Base-by-base conservation (phyloP, 2,888 invertebrate species). In the Acrobasis consociella region DNA sequence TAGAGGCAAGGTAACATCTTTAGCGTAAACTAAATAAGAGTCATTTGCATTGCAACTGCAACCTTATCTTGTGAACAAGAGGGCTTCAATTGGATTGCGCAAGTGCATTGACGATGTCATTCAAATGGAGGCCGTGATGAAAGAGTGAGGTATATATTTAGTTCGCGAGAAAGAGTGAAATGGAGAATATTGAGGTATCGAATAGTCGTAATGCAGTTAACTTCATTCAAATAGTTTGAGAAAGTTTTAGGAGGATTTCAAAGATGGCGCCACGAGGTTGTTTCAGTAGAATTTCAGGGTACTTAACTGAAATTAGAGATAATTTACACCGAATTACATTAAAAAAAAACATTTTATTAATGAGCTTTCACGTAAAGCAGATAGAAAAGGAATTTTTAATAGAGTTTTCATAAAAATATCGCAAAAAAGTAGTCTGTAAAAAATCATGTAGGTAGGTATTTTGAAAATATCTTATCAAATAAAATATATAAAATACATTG, bases 31-130 rank as follows among this genome's bases (percentile, higher is more conserved):
- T 78, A 75, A 80, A 75, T 72, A 72, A 65, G 65, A 77, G 69
- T 74, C 64, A 75, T 78, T 78, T 80, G 82, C 85, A 89, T 83
- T 89, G 83, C 86, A 89, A 86, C 75, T 92, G 91, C 91, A 91
- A 82, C 89, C 88, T 86, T 92, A 92, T 83, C 67, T 63, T 62
- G 5, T 68, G 46, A 22, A 60, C 0, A 59, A 70, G 80, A 91
- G 82, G 78, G 89, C 83, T 86, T 81, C 78, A 78, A 87, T 88
- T 87, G 70, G 77, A 77, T 78, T 78, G 82, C 63, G 65, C 59
- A 37, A 66, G 69, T 82, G 82, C 83, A 83, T 65, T 69, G 67
- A 69, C 67, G 72, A 70, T 76, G 76, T 80, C 76, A 81, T 77
- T 80, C 66, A 72, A 76, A 77, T 73, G 72, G 75, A 75, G 75